Percentiles rank a stretch among this genome's conserved stretches.
phyloP scores from a whole-genome alignment of 2,113 vertebrate species.

The Bombycilla garrulus region DNA sequence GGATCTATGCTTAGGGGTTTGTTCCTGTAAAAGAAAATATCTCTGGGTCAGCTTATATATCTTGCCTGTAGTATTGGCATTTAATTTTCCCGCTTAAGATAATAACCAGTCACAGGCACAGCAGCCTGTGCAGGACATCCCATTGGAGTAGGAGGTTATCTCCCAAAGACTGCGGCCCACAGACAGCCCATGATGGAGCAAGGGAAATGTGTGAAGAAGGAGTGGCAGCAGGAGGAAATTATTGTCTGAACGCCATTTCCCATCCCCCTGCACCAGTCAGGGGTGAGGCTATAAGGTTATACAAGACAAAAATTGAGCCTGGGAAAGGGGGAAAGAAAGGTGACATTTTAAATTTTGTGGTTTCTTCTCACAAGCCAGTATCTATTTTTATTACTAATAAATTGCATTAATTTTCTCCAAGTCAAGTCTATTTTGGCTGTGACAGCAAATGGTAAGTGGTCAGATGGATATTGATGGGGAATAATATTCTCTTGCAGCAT shows the following conservation, averaged over 20 bases:
- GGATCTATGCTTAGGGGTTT: not conserved
- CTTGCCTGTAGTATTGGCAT: not conserved
- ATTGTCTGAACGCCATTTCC: not conserved
- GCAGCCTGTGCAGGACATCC: not conserved
- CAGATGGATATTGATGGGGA: not conserved
- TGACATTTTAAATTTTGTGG: not conserved
- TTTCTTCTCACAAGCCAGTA: not conserved
- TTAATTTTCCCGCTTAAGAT: not conserved
- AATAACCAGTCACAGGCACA: not conserved
- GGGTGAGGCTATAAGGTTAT: fast-evolving
- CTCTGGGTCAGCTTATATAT: not conserved
- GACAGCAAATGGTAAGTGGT: not conserved
- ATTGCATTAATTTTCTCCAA: not conserved
- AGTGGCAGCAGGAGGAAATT: not conserved
- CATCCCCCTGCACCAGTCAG: not conserved
- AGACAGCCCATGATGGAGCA: not conserved
- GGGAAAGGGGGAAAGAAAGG: not conserved
- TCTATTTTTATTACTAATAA: not conserved
- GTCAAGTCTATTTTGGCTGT: not conserved
- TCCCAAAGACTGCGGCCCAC: not conserved
- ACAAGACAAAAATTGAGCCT: not conserved
- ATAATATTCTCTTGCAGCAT: not conserved
- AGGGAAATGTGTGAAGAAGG: not conserved
- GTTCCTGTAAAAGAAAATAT: not conserved
- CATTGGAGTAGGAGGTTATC: fast-evolving